Conservation (phyloP, 2,113 vertebrate species). For the Strigops habroptila region DNA sequence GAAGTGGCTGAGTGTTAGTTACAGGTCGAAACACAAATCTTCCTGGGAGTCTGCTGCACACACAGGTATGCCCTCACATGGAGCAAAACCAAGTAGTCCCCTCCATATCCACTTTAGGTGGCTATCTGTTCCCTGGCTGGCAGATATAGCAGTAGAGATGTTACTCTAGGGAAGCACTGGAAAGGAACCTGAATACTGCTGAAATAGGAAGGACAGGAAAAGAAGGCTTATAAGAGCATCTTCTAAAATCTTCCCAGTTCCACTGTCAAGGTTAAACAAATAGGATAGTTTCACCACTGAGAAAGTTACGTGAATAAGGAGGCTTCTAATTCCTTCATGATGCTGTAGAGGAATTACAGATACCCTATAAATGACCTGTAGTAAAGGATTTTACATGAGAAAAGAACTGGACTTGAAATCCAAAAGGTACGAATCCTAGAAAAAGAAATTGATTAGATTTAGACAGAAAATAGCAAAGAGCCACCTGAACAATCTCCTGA, state of each 20-base stretch:
- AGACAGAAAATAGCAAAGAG: not conserved
- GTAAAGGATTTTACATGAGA: not conserved
- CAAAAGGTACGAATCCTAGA: not conserved
- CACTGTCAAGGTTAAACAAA: not conserved
- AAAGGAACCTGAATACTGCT: not conserved
- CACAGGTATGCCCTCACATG: not conserved
- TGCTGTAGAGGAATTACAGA: not conserved
- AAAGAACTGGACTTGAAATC: not conserved
- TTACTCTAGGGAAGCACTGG: not conserved
- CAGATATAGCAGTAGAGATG: fast-evolving
- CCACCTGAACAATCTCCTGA: not conserved
- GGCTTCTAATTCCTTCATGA: not conserved
- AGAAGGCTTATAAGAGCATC: not conserved
- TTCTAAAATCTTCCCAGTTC: not conserved
- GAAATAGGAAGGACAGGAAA: not conserved
- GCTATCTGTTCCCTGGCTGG: not conserved
- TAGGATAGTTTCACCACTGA: not conserved
- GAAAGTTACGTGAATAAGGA: not conserved
- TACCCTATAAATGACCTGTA: not conserved
- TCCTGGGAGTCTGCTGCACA: not conserved
- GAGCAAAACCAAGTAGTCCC: not conserved
- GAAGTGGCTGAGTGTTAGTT: not conserved
- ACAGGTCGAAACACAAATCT: not conserved
- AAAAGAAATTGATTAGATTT: not conserved
- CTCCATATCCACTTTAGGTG: fast-evolving